Conservation (phyloP, 2,888 invertebrate genomes). For the Elysia crispata region DNA sequence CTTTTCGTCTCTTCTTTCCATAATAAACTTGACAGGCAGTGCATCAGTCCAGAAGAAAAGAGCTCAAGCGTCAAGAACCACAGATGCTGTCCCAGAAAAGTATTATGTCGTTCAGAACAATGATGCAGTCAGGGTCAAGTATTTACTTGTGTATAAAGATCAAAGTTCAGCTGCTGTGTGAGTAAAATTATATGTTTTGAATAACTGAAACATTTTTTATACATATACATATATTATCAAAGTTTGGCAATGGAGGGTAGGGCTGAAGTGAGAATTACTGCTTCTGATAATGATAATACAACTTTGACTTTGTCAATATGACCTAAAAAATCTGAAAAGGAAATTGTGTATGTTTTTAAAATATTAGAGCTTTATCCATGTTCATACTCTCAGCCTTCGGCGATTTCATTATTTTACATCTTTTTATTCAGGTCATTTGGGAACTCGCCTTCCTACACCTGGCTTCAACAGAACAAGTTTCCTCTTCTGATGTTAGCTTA, state of each 20-base stretch:
- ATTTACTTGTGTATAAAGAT: slow-evolving; percentile 84
- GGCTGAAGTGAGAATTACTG: slow-evolving; percentile 12
- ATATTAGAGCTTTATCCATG: too few species aligned
- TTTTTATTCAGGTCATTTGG: too few species aligned
- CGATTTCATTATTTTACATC: not conserved
- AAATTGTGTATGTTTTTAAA: slow-evolving; percentile 27
- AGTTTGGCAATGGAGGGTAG: too few species aligned
- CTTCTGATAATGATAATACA: not conserved
- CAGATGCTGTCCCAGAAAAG: slow-evolving; percentile 81
- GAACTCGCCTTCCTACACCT: slow-evolving; percentile 51
- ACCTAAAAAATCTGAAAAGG: too few species aligned
- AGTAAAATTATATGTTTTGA: not conserved
- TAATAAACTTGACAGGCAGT: slow-evolving; percentile 37
- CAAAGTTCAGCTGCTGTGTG: slow-evolving; percentile 24
- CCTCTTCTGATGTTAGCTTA: slow-evolving; percentile 65
- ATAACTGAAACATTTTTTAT: too few species aligned
- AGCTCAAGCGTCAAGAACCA: slow-evolving; percentile 67
- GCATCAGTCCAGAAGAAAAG: slow-evolving; percentile 51
- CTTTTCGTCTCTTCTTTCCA: too few species aligned
- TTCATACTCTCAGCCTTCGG: slow-evolving; percentile 48
- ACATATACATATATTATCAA: too few species aligned
- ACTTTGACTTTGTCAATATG: too few species aligned
- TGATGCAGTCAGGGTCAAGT: slow-evolving; percentile 86
- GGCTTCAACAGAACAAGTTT: slow-evolving; percentile 67
- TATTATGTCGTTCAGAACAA: slow-evolving; percentile 88